A percentile compares a stretch with the other conserved stretches of the same genome.
Evolutionary conservation across 2,113 vertebrate genomes (phyloP).

Genomic region (Anolis sagrei): DNA sequence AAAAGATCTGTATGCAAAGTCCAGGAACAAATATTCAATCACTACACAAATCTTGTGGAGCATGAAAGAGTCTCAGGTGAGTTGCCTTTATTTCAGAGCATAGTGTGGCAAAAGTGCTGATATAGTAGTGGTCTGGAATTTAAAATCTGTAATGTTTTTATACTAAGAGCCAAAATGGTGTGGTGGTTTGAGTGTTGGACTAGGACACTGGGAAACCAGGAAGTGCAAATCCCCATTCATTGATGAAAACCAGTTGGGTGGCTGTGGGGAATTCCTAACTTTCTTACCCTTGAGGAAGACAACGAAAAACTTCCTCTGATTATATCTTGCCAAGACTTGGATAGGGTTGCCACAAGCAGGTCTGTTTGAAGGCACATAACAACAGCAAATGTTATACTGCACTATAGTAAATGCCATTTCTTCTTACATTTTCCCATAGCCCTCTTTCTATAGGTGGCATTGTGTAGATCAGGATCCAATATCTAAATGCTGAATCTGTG

Average conservation of each 20-base stretch:
- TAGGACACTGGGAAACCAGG: no score
- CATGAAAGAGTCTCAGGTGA: conserved; percentile 87
- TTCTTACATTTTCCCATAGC: conserved; percentile 12
- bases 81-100: conserved; percentile 43
- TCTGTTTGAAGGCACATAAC: no score
- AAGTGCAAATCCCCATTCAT: no score
- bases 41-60: conserved; percentile 87
- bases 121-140: not conserved
- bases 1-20: conserved; percentile 93
- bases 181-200: no score
- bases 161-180: no score
- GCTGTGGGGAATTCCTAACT: no score
- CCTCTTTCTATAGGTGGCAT: not conserved
- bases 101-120: not conserved
- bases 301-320: no score
- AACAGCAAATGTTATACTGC: not conserved
- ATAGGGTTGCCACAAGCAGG: no score
- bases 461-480: not conserved
- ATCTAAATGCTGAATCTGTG: not conserved
- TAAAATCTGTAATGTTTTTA: not conserved
- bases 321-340: no score
- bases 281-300: no score
- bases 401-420: not conserved
- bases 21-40: conserved; percentile 96
- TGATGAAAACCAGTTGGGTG: no score